Evolutionary conservation across 1,140 invertebrate genomes (phyloP), one percentile per base, ranked within the genome.

Genomic region (Diachasmimorpha longicaudata): DNA sequence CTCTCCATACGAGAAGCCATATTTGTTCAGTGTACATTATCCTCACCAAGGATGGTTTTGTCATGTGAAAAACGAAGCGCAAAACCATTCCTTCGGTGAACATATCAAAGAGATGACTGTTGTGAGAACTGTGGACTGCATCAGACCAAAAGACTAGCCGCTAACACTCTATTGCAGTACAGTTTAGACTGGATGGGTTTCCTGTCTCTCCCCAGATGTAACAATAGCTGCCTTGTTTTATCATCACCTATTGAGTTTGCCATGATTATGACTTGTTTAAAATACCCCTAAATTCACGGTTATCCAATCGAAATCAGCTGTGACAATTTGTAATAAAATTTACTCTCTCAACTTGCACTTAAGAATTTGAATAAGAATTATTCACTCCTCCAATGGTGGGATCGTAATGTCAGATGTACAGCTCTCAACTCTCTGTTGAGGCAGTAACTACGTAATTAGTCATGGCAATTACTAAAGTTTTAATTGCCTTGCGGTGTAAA

Each of bases 381-480:
- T n/a, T 19, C n/a, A 52, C 16, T 52, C 16, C 14, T 52, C 9
- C 14, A n/a, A 31, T 31, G 6, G 31, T 19, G 16, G n/a, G 14
- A 52, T 52, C 48, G 48, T 19, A 52, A 52, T 14, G 48, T 52
- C 14, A 16, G 16, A n/a, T n/a, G 1, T 16, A 46, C 10, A n/a
- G 14, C 48, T 52, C 48, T 52, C 48, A 16, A n/a, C n/a, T 16
- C 9, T 52, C 48, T 16, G 48, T 19, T 16, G 48, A 52, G 4
- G 23, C 23, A 78, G 79, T 84, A 87, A 88, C 86, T 85, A 84
- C 80, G 81, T 83, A 86, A 87, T 86, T 87, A 81, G 80, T 79
- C 80, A 77, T 80, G 79, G 81, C 81, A 86, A 86, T 87, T 87
- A 86, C 79, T 83, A 80, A 88, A 87, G 85, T 88, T 87, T 87